Evolutionary conservation across 2,888 invertebrate species (phyloP), one percentile per base, ranked within the genome.

Genomic region (Nomada fabriciana): DNA sequence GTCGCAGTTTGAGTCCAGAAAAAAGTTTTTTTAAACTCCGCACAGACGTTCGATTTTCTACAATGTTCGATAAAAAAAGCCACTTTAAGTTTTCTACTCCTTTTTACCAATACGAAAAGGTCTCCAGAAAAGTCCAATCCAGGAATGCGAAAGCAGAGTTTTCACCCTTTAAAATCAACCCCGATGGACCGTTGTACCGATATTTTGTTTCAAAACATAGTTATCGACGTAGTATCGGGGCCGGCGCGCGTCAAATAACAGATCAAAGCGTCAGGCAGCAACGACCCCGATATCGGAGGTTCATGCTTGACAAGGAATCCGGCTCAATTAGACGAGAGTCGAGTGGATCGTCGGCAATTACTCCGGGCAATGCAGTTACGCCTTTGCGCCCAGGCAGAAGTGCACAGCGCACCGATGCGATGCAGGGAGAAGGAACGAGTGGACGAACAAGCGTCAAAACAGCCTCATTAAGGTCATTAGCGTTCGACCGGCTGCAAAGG

Each of bases 381-480:
- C 74, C 74, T 68, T 71, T 77, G 83, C 74, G 69, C 78, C 63
- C 77, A 77, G 64, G 63, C 57, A 76, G 78, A 80, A 87, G 80
- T 65, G 88, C 75, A 68, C 42, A 72, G 59, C 59, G 75, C 60
- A 68, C 23, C 71, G 55, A 52, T 25, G 57, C 43, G 67, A 36
- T 5, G 36, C 36, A 36, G 36, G 82, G 67, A 84, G 42, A 11
- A 25, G 55, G 60, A 50, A 86, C 79, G 76, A 78, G 77, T 64
- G 82, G 74, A 82, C 83, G 87, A 84, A 88, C 89, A 84, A 89
- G 88, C 90, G 85, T 91, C 89, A 88, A 89, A 91, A 90, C 89
- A 88, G 86, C 86, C 89, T 89, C 89, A 91, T 91, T 91, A 91
- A 85, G 88, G 86, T 87, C 86, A 90, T 91, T 91, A 91, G 86